These are phyloP conservation scores for Ophonus ardosiacus DNA, from an alignment of 2,888 invertebrate genomes.

Conservation along the genomic window DNA sequence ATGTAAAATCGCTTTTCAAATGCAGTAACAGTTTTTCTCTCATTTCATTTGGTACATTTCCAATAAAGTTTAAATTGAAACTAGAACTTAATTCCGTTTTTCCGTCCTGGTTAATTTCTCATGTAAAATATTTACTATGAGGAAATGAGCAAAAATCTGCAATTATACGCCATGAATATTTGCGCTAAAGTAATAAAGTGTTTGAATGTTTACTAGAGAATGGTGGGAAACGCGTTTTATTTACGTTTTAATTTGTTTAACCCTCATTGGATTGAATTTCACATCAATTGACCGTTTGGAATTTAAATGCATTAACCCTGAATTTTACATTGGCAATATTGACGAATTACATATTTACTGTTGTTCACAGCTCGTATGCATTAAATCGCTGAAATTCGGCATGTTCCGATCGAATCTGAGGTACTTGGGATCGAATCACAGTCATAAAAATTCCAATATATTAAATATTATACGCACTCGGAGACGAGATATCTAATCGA, in stretches of 20 bases:
- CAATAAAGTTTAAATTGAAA: neutral
- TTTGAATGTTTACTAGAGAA: neutral
- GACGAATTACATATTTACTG: neutral
- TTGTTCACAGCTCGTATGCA: too few relatives aligned
- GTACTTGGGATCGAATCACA: too few relatives aligned
- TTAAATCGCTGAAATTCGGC: too few relatives aligned
- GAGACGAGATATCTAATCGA: too few relatives aligned
- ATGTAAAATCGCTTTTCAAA: too few relatives aligned
- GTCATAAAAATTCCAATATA: too few relatives aligned
- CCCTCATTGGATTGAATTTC: slow-evolving; percentile 1
- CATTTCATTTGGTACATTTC: neutral
- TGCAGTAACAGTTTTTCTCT: neutral
- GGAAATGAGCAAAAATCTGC: neutral
- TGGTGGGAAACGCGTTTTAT: neutral
- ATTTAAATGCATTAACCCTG: slow-evolving; percentile 8
- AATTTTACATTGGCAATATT: neutral
- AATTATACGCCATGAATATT: neutral
- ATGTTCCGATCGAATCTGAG: too few relatives aligned
- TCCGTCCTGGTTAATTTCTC: neutral
- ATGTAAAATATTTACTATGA: slow-evolving; percentile 1
- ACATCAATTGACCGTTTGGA: neutral
- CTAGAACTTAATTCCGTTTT: neutral
- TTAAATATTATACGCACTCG: too few relatives aligned
- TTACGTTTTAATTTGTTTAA: neutral
- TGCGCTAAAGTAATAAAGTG: neutral